Evolutionary conservation across 2,888 invertebrate species (phyloP).

Genomic region (Coremacera marginata): DNA sequence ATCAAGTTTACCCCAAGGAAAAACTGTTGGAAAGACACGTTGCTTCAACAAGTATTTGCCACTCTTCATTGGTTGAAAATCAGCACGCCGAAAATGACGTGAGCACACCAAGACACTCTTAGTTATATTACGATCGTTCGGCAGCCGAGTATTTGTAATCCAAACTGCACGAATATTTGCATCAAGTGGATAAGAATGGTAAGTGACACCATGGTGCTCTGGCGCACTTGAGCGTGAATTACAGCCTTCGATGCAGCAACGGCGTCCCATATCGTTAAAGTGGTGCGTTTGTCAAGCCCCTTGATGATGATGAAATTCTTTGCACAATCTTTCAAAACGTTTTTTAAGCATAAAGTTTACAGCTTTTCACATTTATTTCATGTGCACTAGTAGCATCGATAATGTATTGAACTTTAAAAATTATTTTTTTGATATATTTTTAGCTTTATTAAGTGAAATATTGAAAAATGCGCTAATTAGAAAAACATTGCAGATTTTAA

Average conservation of each 20-base stretch:
- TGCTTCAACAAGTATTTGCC: constrained; percentile 78
- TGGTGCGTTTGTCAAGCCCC: constrained; percentile 1
- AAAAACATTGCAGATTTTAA: not conserved
- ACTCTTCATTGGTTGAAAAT: constrained; percentile 78
- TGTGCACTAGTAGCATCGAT: not conserved
- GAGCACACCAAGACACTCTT: constrained; percentile 79
- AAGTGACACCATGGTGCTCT: constrained; percentile 77
- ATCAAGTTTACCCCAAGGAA: constrained; percentile 73
- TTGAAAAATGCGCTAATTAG: not conserved
- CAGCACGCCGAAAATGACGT: constrained; percentile 79
- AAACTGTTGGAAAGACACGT: constrained; percentile 81
- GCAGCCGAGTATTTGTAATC: constrained; percentile 75
- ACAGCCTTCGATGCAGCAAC: constrained; percentile 65
- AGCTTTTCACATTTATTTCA: not conserved
- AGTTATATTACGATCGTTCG: constrained; percentile 71
- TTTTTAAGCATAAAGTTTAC: constrained; percentile 23
- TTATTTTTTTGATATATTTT: not conserved
- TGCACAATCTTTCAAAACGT: constrained; percentile 18
- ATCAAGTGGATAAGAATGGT: constrained; percentile 82
- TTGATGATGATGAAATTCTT: constrained; percentile 42
- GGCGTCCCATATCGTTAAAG: constrained; percentile 61
- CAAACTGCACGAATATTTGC: constrained; percentile 74
- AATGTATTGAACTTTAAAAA: not conserved
- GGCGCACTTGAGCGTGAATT: constrained; percentile 62
- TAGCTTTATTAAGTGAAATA: not conserved